Evolutionary conservation across 23 tunicate genomes (phyloP).

Genomic region (Styela plicata): DNA sequence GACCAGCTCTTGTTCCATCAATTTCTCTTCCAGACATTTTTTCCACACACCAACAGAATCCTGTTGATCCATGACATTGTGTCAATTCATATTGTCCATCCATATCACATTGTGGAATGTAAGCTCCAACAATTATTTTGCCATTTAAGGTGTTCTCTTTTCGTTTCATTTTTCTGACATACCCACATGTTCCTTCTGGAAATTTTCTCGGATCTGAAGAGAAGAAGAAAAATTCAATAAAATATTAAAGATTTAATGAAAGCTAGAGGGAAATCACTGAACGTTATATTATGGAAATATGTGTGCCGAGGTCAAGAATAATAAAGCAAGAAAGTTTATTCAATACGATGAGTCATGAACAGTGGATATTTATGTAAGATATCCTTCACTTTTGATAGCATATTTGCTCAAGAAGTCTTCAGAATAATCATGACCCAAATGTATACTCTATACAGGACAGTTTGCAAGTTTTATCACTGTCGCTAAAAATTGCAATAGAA

Average conservation of each 20-base stretch:
- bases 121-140: background rate
- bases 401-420: too few species aligned
- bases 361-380: too few species aligned
- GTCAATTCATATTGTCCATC: slow-evolving; percentile 7
- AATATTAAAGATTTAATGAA: background rate
- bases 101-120: slow-evolving; percentile 10
- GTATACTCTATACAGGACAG: too few species aligned
- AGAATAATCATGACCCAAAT: too few species aligned
- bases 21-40: slow-evolving; percentile 14
- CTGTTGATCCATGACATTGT: slow-evolving; percentile 24
- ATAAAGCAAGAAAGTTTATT: too few species aligned
- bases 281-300: too few species aligned
- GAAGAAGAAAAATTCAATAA: background rate
- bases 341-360: too few species aligned
- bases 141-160: background rate
- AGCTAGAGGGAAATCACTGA: too few species aligned
- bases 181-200: slow-evolving; percentile 4
- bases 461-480: too few species aligned
- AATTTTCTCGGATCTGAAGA: background rate
- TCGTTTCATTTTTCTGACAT: background rate
- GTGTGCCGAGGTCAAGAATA: too few species aligned
- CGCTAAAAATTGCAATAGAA: too few species aligned
- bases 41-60: slow-evolving; percentile 25
- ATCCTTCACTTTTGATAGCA: too few species aligned
- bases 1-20: slow-evolving; percentile 2